These are phyloP conservation scores for Erpetoichthys calabaricus DNA, from an alignment of 2,797 vertebrate species.

Conservation along the genomic window DNA sequence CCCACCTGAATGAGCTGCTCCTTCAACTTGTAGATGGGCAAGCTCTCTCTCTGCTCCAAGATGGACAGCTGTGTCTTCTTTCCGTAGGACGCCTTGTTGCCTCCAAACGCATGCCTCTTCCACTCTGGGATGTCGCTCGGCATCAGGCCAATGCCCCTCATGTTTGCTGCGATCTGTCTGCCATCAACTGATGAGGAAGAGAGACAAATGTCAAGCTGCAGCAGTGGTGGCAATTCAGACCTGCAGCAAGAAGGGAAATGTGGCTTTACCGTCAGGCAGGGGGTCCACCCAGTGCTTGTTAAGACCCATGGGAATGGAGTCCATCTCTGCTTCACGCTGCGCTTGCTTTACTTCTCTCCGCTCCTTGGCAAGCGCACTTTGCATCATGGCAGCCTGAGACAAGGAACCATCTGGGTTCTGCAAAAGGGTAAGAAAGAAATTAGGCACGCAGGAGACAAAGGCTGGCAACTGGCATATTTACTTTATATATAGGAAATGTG, in stretches of 20 bases:
- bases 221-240: background rate
- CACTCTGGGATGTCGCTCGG: conserved; percentile 95
- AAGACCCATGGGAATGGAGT: conserved; percentile 95
- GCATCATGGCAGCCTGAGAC: conserved; percentile 98
- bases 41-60: conserved; percentile 88
- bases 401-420: conserved; percentile 95
- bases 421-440: conserved; percentile 1
- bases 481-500: too few species aligned
- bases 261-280: conserved; percentile 73
- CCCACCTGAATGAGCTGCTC: conserved; percentile 89
- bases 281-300: conserved; percentile 98
- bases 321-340: conserved; percentile 94
- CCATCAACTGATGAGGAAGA: conserved; percentile 62
- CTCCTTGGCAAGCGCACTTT: conserved; percentile 92
- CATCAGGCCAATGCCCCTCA: conserved; percentile 98
- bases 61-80: conserved; percentile 94
- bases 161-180: conserved; percentile 94
- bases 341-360: conserved; percentile 89
- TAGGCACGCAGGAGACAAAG: background rate
- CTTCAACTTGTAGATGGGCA: conserved; percentile 94
- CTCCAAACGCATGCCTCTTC: conserved; percentile 96
- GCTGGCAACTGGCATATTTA: too few species aligned
- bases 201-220: background rate
- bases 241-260: background rate
- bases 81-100: conserved; percentile 94